Percentiles rank a stretch among this genome's conserved stretches.
Conservation (phyloP, 2,113 vertebrate genomes). For the Canis aureus region DNA sequence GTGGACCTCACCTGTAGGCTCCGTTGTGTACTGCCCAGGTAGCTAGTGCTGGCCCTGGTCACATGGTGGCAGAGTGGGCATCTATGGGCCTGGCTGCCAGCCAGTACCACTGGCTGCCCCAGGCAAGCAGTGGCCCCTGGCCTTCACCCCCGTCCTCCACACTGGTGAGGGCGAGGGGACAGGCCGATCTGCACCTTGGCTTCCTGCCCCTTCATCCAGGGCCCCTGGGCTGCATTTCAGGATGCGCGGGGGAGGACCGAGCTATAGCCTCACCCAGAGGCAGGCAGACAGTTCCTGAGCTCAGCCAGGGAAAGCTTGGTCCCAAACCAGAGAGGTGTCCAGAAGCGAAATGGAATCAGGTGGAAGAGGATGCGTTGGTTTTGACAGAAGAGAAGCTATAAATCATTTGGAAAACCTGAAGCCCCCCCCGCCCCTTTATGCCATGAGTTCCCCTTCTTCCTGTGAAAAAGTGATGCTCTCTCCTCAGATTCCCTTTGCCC, state of each 20-base stretch:
- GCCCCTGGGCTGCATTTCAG: neutral
- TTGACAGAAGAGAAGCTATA: constrained; percentile 61
- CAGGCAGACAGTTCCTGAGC: constrained; percentile 71
- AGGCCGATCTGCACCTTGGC: neutral
- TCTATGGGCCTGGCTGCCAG: neutral
- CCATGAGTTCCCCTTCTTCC: neutral
- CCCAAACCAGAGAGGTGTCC: constrained; percentile 45
- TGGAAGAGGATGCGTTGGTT: constrained; percentile 46
- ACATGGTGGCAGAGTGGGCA: neutral
- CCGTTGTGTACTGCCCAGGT: neutral
- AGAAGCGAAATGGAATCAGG: neutral
- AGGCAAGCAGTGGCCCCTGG: neutral
- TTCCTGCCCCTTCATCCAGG: neutral
- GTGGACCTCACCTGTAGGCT: neutral
- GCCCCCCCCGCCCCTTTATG: neutral
- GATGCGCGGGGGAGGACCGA: constrained; percentile 23
- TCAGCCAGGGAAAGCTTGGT: constrained; percentile 62
- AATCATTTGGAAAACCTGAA: constrained; percentile 67
- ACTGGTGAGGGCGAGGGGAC: neutral
- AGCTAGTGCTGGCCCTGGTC: neutral
- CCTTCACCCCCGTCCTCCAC: neutral
- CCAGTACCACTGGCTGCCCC: neutral
- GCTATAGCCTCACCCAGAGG: neutral
- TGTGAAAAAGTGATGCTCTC: constrained; percentile 30
- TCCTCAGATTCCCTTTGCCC: neutral